Evolutionary conservation across 2,797 vertebrate species (phyloP).

Genomic region (Enoplosus armatus): DNA sequence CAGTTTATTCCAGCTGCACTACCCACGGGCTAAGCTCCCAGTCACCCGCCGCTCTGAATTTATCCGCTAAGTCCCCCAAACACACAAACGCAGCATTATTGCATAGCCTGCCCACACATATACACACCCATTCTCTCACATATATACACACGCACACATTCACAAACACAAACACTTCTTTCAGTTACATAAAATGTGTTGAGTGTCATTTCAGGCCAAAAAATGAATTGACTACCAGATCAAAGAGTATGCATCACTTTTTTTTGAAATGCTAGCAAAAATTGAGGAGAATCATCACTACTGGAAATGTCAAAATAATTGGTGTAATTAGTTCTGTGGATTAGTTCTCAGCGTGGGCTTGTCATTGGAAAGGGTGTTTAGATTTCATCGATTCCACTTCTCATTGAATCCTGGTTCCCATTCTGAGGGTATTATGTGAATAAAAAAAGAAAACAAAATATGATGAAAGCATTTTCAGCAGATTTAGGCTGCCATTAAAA

Average conservation of each 20-base stretch:
- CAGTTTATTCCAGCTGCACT: constrained; percentile 76
- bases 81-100: constrained; percentile 73
- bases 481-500: background rate
- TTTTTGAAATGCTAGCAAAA: constrained; percentile 35
- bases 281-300: constrained; percentile 1
- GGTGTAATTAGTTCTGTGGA: constrained; percentile 37
- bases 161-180: constrained; percentile 18
- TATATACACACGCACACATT: background rate
- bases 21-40: constrained; percentile 76
- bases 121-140: constrained; percentile 36
- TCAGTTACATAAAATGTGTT: constrained; percentile 48
- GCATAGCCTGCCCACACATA: constrained; percentile 55
- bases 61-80: constrained; percentile 77
- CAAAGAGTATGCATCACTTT: constrained; percentile 38
- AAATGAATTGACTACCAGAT: constrained; percentile 40
- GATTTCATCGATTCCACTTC: constrained; percentile 13
- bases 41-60: constrained; percentile 77
- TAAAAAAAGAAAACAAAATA: background rate
- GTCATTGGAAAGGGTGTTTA: background rate
- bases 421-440: background rate
- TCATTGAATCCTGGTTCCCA: background rate
- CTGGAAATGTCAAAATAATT: constrained; percentile 41
- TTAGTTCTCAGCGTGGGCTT: constrained; percentile 12
- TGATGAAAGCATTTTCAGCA: background rate
- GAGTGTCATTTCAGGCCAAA: constrained; percentile 63